Evolutionary conservation across 2,888 invertebrate species (phyloP).

Genomic region (Adineta ricciae): DNA sequence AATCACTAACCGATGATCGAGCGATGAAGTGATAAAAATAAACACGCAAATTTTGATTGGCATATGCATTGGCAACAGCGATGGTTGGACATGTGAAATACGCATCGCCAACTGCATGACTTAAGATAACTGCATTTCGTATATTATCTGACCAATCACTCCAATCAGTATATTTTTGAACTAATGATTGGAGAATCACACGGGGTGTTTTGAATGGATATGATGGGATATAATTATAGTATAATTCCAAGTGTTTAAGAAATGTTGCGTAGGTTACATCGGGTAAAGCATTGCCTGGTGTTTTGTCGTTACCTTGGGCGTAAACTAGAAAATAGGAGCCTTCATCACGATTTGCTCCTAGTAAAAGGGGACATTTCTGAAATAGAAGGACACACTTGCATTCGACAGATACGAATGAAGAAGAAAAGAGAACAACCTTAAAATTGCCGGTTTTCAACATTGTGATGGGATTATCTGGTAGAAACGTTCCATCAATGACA

Average conservation of each 20-base stretch:
- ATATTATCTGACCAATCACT: conserved; percentile 9
- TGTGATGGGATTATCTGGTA: conserved; percentile 74
- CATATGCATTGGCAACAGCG: conserved; percentile 72
- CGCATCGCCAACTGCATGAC: conserved; percentile 84
- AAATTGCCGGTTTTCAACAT: conserved; percentile 73
- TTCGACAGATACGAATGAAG: background rate
- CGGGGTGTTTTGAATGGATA: background rate
- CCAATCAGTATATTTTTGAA: conserved; percentile 19
- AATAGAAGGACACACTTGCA: background rate
- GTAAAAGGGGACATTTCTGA: conserved; percentile 56
- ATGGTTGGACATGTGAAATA: conserved; percentile 87
- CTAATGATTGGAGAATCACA: background rate
- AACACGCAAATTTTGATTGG: conserved; percentile 70
- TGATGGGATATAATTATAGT: background rate
- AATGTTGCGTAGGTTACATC: conserved; percentile 1
- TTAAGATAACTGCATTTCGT: background rate
- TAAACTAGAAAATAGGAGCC: conserved; percentile 84
- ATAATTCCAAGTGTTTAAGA: conserved; percentile 11
- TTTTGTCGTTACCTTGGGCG: conserved; percentile 52
- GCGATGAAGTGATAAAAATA: conserved; percentile 42
- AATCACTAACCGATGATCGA: conserved; percentile 39
- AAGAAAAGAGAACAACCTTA: conserved; percentile 47
- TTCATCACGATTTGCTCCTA: conserved; percentile 89
- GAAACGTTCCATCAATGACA: conserved; percentile 76
- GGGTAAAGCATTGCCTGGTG: background rate